Conservation (phyloP, 2,797 vertebrate genomes). For the Gambelia wislizenii region DNA sequence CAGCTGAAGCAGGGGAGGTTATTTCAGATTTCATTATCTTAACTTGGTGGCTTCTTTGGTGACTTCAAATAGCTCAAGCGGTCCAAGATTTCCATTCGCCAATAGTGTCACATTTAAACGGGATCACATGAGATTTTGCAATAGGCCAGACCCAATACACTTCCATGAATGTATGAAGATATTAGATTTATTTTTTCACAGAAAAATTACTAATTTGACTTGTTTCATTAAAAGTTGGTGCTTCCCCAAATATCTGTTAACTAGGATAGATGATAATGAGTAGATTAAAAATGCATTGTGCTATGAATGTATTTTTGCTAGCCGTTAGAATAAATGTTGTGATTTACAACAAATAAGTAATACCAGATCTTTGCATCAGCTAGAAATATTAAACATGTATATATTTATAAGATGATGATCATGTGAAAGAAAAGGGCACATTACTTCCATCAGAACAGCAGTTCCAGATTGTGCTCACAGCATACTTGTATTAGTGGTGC, state of each 20-base stretch:
- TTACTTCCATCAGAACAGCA: background rate
- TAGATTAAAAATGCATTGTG: slow-evolving; percentile 32
- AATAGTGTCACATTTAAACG: slow-evolving; percentile 63
- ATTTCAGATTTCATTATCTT: slow-evolving; percentile 37
- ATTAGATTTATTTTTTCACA: slow-evolving; percentile 44
- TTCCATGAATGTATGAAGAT: slow-evolving; percentile 68
- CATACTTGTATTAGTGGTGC: background rate
- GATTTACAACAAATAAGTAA: slow-evolving; percentile 25
- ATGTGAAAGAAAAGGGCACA: background rate
- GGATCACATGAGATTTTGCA: slow-evolving; percentile 51
- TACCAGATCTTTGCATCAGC: background rate
- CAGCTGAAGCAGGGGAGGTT: slow-evolving; percentile 11
- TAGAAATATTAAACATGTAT: background rate
- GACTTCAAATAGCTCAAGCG: slow-evolving; percentile 71
- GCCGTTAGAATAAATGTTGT: slow-evolving; percentile 44
- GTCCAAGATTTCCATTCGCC: slow-evolving; percentile 77
- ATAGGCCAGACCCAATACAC: slow-evolving; percentile 60
- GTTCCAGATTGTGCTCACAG: background rate
- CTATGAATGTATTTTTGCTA: slow-evolving; percentile 28
- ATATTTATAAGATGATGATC: background rate
- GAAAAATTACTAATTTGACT: slow-evolving; percentile 74
- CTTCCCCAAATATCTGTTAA: slow-evolving; percentile 72
- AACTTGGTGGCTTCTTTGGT: slow-evolving; percentile 47
- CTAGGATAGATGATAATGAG: slow-evolving; percentile 37
- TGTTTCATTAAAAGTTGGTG: slow-evolving; percentile 66